Percentiles rank a stretch among this genome's conserved stretches.
These are phyloP conservation scores for Leptopilina syphax DNA, from an alignment of 2,888 invertebrate species.

Conservation along the genomic window DNA sequence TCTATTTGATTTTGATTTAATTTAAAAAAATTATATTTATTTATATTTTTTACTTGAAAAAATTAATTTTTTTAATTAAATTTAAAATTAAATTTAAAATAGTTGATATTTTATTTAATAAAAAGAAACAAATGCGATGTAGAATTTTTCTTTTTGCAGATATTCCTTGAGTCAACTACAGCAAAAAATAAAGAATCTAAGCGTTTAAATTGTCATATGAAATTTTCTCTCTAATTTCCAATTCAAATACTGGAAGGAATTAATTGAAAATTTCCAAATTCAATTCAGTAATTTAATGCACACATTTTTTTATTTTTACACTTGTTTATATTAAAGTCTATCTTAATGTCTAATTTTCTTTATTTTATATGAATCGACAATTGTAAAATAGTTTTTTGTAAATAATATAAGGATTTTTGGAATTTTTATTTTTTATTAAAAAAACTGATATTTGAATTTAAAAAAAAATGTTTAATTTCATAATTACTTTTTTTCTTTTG, in stretches of 20 bases:
- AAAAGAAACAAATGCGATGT: neutral
- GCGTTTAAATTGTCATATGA: neutral
- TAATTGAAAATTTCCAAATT: neutral
- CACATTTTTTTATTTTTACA: conserved; percentile 15
- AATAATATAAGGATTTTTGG: neutral
- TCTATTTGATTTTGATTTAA: no score
- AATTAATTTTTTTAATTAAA: no score
- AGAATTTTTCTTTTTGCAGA: conserved; percentile 48
- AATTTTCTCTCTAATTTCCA: no score
- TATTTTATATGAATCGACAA: neutral
- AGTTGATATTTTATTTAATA: neutral
- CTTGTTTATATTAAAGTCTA: conserved; percentile 29
- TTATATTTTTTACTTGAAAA: no score
- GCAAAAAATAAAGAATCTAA: neutral
- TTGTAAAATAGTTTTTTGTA: conserved; percentile 5
- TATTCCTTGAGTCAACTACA: conserved; percentile 56
- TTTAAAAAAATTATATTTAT: no score
- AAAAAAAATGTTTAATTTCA: no score
- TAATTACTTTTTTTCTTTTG: no score
- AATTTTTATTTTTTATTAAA: neutral
- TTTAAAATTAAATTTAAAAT: no score
- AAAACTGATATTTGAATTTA: no score
- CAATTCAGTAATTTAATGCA: conserved; percentile 33
- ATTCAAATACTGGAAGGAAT: neutral
- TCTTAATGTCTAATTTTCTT: conserved; percentile 4